A percentile compares a stretch with the other conserved stretches of the same genome.
Evolutionary conservation across 2,113 vertebrate species (phyloP).

Genomic region (Mormyrus iriodes): DNA sequence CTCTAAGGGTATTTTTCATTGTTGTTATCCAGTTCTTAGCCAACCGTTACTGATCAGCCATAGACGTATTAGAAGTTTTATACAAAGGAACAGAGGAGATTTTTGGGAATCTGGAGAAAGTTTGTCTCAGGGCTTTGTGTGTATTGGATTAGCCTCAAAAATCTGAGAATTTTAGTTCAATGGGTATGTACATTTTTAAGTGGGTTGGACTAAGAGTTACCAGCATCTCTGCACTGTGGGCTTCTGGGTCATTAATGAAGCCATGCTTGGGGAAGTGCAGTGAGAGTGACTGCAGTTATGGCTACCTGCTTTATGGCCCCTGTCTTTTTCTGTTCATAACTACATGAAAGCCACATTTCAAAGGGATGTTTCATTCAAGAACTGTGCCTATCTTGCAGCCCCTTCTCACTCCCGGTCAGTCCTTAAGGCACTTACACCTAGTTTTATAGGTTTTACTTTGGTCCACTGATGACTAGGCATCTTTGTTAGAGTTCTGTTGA

Average conservation of each 20-base stretch:
- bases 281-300: background rate
- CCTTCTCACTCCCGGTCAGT: background rate
- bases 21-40: background rate
- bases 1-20: background rate
- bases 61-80: background rate
- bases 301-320: background rate
- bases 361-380: background rate
- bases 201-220: background rate
- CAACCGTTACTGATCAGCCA: background rate
- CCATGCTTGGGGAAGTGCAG: background rate
- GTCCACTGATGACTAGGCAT: background rate
- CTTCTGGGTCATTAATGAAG: background rate
- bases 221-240: background rate
- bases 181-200: background rate
- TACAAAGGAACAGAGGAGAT: background rate
- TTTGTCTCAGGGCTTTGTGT: conserved; percentile 14
- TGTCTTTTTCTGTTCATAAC: background rate
- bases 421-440: conserved; percentile 7
- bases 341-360: background rate
- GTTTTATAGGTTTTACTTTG: conserved; percentile 19
- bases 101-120: background rate
- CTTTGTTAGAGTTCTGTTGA: background rate
- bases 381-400: background rate
- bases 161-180: background rate
- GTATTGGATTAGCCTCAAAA: background rate